Percentiles rank a stretch among this genome's conserved stretches.
phyloP scores from a whole-genome alignment of 30 jellyfish, hydroid and myxozoan species.

The Hydractinia echinata region DNA sequence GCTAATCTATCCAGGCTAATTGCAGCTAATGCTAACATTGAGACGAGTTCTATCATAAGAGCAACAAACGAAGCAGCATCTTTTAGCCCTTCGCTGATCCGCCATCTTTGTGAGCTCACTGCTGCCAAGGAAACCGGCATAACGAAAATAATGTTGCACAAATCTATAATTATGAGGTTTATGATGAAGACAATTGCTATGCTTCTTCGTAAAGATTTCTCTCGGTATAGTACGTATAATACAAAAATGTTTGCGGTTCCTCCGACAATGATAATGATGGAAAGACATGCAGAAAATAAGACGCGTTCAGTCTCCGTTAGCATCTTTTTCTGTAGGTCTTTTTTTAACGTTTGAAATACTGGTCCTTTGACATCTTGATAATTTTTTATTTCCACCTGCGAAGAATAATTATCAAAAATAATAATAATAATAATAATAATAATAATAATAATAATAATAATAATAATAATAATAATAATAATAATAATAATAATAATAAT shows the following conservation, averaged over 20 bases:
- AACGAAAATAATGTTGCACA: constrained; percentile 57
- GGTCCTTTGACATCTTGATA: no score
- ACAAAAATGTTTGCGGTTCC: constrained; percentile 48
- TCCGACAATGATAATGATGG: constrained; percentile 44
- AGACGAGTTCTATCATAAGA: constrained; percentile 58
- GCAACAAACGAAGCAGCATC: constrained; percentile 56
- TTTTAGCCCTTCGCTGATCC: constrained; percentile 27
- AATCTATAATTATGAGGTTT: constrained; percentile 60
- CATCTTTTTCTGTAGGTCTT: no score
- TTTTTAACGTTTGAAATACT: no score
- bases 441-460: no score
- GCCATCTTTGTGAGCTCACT: constrained; percentile 35
- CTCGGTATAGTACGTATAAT: constrained; percentile 40
- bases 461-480: no score
- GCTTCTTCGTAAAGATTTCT: constrained; percentile 57
- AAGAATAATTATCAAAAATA: no score
- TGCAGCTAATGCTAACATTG: constrained; percentile 67
- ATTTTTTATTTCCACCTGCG: no score
- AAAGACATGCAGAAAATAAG: constrained; percentile 33
- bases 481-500: no score
- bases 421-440: no score
- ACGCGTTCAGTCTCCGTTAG: constrained; percentile 1
- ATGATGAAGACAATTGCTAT: constrained; percentile 63
- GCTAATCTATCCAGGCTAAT: constrained; percentile 75
- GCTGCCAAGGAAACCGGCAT: constrained; percentile 73